Conservation (phyloP, 2,113 vertebrate species). For the Talpa occidentalis region DNA sequence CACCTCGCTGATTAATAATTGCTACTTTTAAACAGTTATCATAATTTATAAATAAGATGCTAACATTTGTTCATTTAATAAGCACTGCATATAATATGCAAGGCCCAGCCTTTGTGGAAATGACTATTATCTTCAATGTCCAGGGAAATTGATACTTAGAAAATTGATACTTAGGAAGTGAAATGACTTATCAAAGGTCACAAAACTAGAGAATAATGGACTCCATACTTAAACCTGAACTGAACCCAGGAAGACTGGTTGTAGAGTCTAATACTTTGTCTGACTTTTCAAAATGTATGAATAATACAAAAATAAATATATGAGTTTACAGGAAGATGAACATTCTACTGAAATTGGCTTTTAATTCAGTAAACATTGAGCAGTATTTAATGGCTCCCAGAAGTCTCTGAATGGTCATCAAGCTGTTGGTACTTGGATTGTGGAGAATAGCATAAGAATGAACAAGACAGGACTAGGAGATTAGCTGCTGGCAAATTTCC, state of each 20-base stretch:
- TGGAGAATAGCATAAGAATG: not conserved
- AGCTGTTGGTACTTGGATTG: not conserved
- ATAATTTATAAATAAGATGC: constrained; percentile 1
- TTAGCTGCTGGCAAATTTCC: not conserved
- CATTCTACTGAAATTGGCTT: not conserved
- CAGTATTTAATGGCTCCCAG: not conserved
- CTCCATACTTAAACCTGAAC: not conserved
- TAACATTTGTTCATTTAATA: constrained; percentile 6
- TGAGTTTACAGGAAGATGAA: constrained; percentile 24
- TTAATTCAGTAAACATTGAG: not conserved
- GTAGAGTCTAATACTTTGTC: not conserved
- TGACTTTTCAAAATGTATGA: constrained; percentile 28
- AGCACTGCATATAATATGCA: not conserved
- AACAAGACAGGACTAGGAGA: not conserved
- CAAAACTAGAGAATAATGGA: not conserved
- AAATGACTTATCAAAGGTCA: not conserved
- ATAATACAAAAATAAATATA: not conserved
- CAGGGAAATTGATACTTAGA: not conserved
- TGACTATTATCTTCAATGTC: not conserved
- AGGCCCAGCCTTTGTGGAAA: not conserved
- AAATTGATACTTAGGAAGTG: constrained; percentile 1
- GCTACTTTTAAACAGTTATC: not conserved
- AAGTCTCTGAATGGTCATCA: not conserved
- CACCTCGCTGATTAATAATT: not conserved
- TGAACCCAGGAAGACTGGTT: not conserved